phyloP scores from a whole-genome alignment of 2,113 vertebrate species.

The Vireo altiloquus region DNA sequence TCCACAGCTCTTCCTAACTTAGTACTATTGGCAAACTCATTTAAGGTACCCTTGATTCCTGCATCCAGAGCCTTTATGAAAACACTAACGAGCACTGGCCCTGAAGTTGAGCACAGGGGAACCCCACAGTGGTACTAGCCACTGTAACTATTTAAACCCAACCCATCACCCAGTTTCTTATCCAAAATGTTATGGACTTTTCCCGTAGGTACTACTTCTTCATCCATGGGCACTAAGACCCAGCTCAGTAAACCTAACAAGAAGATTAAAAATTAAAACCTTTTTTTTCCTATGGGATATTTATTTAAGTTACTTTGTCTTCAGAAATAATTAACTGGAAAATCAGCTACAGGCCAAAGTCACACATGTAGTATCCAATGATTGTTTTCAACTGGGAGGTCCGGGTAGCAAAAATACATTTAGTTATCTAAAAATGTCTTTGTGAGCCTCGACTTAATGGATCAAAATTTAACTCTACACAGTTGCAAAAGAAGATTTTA shows the following conservation, averaged over 20 bases:
- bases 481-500: background rate
- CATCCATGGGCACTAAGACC: background rate
- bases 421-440: background rate
- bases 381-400: background rate
- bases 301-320: background rate
- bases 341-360: background rate
- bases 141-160: background rate
- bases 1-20: background rate
- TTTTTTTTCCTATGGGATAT: background rate
- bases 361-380: background rate
- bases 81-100: background rate
- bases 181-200: fast-evolving
- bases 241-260: background rate
- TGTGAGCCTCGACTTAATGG: background rate
- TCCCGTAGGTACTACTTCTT: background rate
- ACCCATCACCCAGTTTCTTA: background rate
- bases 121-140: background rate
- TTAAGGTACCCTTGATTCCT: background rate
- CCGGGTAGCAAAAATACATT: background rate
- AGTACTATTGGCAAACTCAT: background rate
- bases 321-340: background rate
- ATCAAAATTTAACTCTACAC: background rate
- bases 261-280: background rate
- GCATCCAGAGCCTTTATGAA: background rate
- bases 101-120: fast-evolving